A percentile compares a stretch with the other conserved stretches of the same genome.
phyloP scores from a whole-genome alignment of 2,113 vertebrate genomes.

The Turdus rufiventris region DNA sequence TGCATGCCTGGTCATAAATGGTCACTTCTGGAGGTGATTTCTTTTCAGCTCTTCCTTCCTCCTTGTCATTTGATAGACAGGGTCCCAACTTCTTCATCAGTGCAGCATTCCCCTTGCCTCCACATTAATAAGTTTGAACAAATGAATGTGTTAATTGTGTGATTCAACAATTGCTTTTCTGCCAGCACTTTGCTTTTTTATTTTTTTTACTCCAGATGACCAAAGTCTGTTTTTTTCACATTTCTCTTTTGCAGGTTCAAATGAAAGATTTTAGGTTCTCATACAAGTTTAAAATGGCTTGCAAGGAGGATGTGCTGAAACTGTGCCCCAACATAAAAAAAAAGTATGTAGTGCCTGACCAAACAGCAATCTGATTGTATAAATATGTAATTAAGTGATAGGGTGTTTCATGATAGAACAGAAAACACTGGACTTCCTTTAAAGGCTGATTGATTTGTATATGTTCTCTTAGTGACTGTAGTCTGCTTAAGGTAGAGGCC shows the following conservation, averaged over 20 bases:
- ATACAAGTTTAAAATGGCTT: constrained; percentile 98
- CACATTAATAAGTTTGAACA: background rate
- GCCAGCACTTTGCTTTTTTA: background rate
- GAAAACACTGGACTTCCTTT: background rate
- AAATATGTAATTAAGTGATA: background rate
- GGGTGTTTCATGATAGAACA: background rate
- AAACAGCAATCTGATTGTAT: background rate
- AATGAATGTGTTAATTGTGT: background rate
- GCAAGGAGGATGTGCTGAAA: constrained; percentile 96
- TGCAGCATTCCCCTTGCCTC: background rate
- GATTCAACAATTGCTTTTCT: background rate
- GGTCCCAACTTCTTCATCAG: background rate
- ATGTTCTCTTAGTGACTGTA: background rate
- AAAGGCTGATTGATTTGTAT: background rate
- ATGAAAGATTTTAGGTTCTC: constrained; percentile 98
- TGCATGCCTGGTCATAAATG: background rate
- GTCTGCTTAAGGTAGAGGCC: background rate
- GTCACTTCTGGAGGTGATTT: background rate
- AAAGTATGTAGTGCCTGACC: constrained; percentile 78
- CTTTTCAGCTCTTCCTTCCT: background rate
- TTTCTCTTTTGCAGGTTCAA: constrained; percentile 79
- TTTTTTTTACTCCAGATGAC: background rate
- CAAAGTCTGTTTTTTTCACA: background rate
- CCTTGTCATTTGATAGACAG: background rate
- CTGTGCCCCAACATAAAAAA: constrained; percentile 97